Conservation (phyloP, 1,140 invertebrate species). For the Leptopilina boulardi region DNA sequence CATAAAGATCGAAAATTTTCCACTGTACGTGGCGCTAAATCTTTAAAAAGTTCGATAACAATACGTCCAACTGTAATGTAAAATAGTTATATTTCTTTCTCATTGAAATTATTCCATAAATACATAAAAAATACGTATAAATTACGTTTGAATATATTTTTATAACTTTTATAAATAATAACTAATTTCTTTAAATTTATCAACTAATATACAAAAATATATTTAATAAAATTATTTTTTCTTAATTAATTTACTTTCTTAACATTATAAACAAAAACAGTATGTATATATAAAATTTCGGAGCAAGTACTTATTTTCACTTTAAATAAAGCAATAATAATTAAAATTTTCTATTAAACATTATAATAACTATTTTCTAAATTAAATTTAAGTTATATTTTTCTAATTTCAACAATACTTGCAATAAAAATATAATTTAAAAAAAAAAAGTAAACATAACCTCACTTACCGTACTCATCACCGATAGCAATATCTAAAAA, state of each 20-base stretch:
- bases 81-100: conserved; percentile 60
- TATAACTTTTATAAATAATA: too few relatives aligned
- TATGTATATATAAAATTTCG: neutral
- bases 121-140: conserved; percentile 24
- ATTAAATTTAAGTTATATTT: too few relatives aligned
- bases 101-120: conserved; percentile 27
- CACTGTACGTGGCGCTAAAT: conserved; percentile 92
- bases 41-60: conserved; percentile 87
- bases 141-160: too few relatives aligned
- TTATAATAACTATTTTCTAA: too few relatives aligned
- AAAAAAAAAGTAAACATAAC: conserved; percentile 48
- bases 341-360: conserved; percentile 1
- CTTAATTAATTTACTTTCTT: neutral
- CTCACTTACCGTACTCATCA: conserved; percentile 74
- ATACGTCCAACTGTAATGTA: conserved; percentile 84
- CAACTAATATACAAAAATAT: too few relatives aligned
- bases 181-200: too few relatives aligned
- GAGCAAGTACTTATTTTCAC: neutral
- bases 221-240: neutral
- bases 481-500: conserved; percentile 85
- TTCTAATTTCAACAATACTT: conserved; percentile 3
- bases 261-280: too few relatives aligned
- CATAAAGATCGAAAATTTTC: conserved; percentile 95
- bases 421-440: conserved; percentile 11
- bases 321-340: neutral